Base-by-base conservation (phyloP, 2,113 vertebrate genomes). In the Macquaria ambigua region DNA sequence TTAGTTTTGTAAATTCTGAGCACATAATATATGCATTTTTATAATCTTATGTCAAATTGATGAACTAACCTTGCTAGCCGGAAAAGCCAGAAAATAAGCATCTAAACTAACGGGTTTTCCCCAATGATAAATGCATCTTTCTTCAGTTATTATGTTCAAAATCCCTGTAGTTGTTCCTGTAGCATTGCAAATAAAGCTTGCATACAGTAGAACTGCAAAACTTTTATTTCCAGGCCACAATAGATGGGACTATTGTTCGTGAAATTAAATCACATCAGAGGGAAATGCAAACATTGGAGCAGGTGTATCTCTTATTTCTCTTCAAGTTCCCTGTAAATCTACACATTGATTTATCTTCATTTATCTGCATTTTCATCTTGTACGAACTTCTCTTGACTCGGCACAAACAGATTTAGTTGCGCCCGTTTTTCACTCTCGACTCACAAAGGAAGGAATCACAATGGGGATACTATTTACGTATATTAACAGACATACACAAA, bases 361-460 rank as follows among this genome's bases (percentile, higher is more conserved):
- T 56, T 48, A 66, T 64, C 62, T 76, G n/a, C 62, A 68, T 72
- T 82, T 76, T 25, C 3, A 63, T 53, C 46, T 0, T 20, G 15
- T 14, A 52, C 39, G 18, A 50, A 73, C 31, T 50, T 69, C 59
- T 41, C 31, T 56, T 58, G 37, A 64, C 23, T 41, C 3, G 50
- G 46, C 46, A 76, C 73, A 77, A 52, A 77, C 52, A 28, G 23
- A 78, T 78, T 68, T 48, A 63, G 69, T 50, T 28, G 15, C 6
- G 11, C 20, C 50, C 20, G 6, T 37, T 62, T 43, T 68, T 63
- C 50, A n/a, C 74, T 28, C 3, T 8, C n/a, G 16, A 34, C 55
- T 1, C 55, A 72, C 34, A 71, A 79, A 79, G 25, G 41, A 50
- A 81, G 9, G 3, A 67, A 39, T 53, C 4, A 48, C 52, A 62